Base-by-base conservation (phyloP, 2,797 vertebrate species). In the Mus spretus region DNA sequence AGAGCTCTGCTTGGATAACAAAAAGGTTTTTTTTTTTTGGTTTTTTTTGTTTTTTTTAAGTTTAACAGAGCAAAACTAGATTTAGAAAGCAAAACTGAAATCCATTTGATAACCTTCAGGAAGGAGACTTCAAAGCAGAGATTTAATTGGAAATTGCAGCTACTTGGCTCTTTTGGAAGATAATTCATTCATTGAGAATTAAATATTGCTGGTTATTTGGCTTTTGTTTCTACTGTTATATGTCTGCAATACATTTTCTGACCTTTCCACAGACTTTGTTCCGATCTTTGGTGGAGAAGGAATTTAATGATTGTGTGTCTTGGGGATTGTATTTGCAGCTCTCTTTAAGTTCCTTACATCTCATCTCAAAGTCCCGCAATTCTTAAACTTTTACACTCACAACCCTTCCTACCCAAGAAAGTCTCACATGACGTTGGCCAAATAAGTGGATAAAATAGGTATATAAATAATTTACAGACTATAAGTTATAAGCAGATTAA, bases 41-140 rank as follows among this genome's bases (percentile, higher is more conserved):
- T n/a, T n/a, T n/a, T n/a, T n/a, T n/a, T n/a, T n/a, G n/a, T 1
- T 13, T 65, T 65, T 20, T 31, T 63, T 84, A 4, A 44, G 61
- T 55, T 19, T 40, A 44, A 57, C 59, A 92, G 37, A 97, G 90
- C 28, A 96, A 95, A 89, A 72, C 24, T 20, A n/a, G 34, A 74
- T 88, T 92, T 88, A 85, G 31, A 70, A 85, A 94, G 57, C n/a
- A 63, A 92, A 74, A 85, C 31, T 26, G 22, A 90, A 96, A 37
- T 59, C 26, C 85, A 70, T 81, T 94, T 81, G 55, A 70, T 88
- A 78, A 50, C 9, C 37, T 91, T 89, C 34, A 74, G 75, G 75
- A 87, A 63, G 26, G 57, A 90, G 20, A 55, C 57, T 89, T 94
- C 6, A 83, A 90, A 94, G 86, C 40, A 86, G 90, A 95, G n/a